Base-by-base conservation (phyloP, 2,888 invertebrate genomes). In the Blastobasis adustella region DNA sequence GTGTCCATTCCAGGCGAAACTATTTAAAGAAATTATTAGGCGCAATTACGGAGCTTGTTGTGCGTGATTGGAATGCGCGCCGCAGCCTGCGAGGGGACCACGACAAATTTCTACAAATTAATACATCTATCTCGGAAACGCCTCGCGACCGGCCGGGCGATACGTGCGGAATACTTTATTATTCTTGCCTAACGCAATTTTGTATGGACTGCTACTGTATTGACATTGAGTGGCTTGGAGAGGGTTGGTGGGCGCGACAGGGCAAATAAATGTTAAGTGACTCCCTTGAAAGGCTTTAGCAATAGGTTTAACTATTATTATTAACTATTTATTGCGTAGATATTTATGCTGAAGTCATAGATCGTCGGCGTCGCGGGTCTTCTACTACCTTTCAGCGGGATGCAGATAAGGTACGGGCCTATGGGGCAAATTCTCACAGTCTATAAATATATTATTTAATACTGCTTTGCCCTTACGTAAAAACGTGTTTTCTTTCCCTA, bases 91-190 rank as follows among this genome's bases (percentile, higher is more conserved):
- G 79, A 81, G 85, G 86, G 86, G 75, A 73, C 78, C 71, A 79
- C 78, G 87, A 88, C 87, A 87, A 88, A 88, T 87, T 87, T 86
- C 79, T 82, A 84, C 88, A 87, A 88, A 88, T 88, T 87, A 88
- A 88, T 88, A 88, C 87, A 85, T 86, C 87, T 82, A 82, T 78
- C 76, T 73, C 66, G 69, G 66, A 73, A 69, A 69, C 75, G 67
- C 71, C 71, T 62, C 65, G 54, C 51, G 38, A 52, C 71, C 71
- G 62, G 64, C 53, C 51, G 9, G 52, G 73, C 83, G 83, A 80
- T 85, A 83, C 84, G 85, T 72, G 65, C 65, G 62, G 88, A 88
- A 88, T 88, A 82, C 73, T 76, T 75, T 83, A 88, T 86, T 76
- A 72, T 69, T 66, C 67, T 68, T 61, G 65, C 64, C 69, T 73